Percentiles rank a stretch among this genome's conserved stretches.
phyloP scores from a whole-genome alignment of 1,140 invertebrate genomes.

The Zaprionus davidi region DNA sequence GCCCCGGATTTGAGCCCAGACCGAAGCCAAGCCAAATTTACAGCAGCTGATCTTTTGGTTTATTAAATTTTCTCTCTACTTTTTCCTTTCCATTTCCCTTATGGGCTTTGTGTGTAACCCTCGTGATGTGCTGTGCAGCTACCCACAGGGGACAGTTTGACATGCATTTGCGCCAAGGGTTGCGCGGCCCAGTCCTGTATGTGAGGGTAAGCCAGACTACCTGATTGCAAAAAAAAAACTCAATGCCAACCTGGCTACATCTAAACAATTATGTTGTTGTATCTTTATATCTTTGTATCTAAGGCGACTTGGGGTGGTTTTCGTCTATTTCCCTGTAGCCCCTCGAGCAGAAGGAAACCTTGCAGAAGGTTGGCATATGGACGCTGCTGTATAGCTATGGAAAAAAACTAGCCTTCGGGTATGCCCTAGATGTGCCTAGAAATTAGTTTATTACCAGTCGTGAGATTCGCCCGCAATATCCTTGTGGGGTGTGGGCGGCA shows the following conservation, averaged over 20 bases:
- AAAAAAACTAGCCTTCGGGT: conserved; percentile 47
- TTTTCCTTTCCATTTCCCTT: conserved; percentile 8
- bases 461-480: conserved; percentile 22
- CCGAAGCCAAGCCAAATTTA: conserved; percentile 48
- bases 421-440: conserved; percentile 17
- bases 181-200: conserved; percentile 21
- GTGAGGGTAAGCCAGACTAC: conserved; percentile 47
- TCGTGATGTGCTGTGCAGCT: conserved; percentile 31
- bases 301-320: conserved; percentile 42
- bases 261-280: conserved; percentile 72
- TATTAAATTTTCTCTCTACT: conserved; percentile 61
- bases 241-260: conserved; percentile 50
- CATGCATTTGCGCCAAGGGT: conserved; percentile 59
- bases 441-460: conserved; percentile 43
- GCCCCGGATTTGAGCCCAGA: not conserved
- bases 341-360: conserved; percentile 25
- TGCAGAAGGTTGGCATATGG: conserved; percentile 57
- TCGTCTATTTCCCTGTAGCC: conserved; percentile 15
- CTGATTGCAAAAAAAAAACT: conserved; percentile 62
- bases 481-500: not conserved
- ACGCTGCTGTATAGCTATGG: conserved; percentile 50
- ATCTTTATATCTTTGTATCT: conserved; percentile 25
- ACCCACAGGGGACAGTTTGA: conserved; percentile 72
- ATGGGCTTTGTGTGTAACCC: conserved; percentile 45
- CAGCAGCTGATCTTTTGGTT: conserved; percentile 71